phyloP scores from a whole-genome alignment of 1,140 invertebrate species.

The Leptinotarsa undecemlineata region DNA sequence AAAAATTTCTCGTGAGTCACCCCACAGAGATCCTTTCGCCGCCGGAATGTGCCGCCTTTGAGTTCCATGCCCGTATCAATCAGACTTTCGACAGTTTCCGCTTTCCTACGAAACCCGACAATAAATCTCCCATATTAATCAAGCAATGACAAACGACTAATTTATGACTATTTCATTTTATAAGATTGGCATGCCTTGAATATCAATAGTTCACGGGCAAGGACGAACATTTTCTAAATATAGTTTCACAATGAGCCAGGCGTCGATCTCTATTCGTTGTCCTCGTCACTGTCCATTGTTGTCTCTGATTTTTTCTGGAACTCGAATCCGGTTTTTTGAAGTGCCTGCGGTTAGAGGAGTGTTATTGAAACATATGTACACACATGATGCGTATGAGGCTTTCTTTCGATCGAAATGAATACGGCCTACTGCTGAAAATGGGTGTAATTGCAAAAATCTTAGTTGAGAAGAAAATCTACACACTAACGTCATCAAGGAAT shows the following conservation, averaged over 20 bases:
- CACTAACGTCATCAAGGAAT: too few species aligned
- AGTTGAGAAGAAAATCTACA: too few species aligned
- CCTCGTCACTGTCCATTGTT: constrained; percentile 13
- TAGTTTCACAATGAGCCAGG: neutral
- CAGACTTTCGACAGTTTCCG: neutral
- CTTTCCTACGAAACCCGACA: constrained; percentile 5
- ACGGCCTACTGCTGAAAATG: too few species aligned
- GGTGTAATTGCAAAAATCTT: too few species aligned
- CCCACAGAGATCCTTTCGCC: too few species aligned
- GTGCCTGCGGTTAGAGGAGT: neutral
- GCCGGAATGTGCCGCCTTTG: neutral
- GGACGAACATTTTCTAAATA: constrained; percentile 13
- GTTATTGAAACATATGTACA: too few species aligned
- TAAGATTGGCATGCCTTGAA: constrained; percentile 16
- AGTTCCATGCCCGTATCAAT: neutral
- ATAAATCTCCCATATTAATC: constrained; percentile 12
- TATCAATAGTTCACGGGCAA: constrained; percentile 13
- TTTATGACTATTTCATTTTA: constrained; percentile 25
- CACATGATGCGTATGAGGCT: too few species aligned
- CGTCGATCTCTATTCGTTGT: constrained; percentile 1
- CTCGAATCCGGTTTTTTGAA: constrained; percentile 1
- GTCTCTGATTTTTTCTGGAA: constrained; percentile 7
- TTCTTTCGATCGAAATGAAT: too few species aligned
- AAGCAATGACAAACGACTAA: constrained; percentile 10
- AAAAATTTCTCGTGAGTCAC: too few species aligned